Evolutionary conservation across 2,113 vertebrate genomes (phyloP).

Genomic region (Eurypyga helias): DNA sequence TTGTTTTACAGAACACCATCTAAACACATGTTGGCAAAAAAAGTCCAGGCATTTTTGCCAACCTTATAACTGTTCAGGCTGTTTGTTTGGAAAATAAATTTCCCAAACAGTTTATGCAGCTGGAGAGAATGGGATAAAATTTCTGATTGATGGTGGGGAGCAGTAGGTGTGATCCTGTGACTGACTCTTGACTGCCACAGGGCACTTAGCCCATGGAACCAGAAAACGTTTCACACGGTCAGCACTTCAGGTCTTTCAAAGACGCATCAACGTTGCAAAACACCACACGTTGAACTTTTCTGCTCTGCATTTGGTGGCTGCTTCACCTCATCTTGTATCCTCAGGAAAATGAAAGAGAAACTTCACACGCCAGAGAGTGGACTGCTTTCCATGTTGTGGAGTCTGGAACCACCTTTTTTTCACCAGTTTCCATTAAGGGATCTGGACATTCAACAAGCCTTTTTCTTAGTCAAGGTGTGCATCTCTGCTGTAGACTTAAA

Average conservation of each 20-base stretch:
- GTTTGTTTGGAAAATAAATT: background rate
- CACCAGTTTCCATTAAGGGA: background rate
- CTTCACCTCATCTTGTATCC: background rate
- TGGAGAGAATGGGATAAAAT: background rate
- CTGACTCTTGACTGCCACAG: background rate
- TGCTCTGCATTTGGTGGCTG: background rate
- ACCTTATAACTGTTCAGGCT: background rate
- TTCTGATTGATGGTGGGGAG: background rate
- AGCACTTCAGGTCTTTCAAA: background rate
- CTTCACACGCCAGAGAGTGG: rapidly evolving
- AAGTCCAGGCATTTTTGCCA: background rate
- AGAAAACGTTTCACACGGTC: background rate
- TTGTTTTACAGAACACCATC: background rate
- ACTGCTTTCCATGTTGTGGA: background rate
- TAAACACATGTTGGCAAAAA: background rate
- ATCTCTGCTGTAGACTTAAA: background rate
- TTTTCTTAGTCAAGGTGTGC: background rate
- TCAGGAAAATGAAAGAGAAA: background rate
- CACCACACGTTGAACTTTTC: rapidly evolving
- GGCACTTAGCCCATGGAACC: background rate
- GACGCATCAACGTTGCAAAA: background rate
- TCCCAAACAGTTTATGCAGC: background rate
- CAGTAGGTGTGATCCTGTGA: background rate
- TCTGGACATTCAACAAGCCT: background rate
- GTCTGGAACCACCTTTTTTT: background rate